Evolutionary conservation across 2,888 invertebrate genomes (phyloP).

Genomic region (Chaetogeoica ovagalla): DNA sequence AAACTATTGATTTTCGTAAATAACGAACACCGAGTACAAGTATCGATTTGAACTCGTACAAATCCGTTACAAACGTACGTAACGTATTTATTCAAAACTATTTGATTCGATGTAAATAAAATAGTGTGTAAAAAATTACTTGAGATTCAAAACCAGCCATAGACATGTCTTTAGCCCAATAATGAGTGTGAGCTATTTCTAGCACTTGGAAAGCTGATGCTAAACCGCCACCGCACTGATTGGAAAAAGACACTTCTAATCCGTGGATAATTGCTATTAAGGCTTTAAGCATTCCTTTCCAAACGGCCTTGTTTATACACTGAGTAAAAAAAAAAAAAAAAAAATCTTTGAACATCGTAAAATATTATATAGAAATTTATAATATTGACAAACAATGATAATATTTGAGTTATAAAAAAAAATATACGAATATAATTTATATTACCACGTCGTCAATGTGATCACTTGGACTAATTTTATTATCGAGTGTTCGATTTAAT

Average conservation of each 20-base stretch:
- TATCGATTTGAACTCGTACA: too few species aligned
- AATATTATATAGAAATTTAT: not conserved
- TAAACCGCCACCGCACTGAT: conserved; percentile 95
- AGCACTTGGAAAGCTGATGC: conserved; percentile 94
- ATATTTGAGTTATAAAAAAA: too few species aligned
- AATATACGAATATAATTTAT: too few species aligned
- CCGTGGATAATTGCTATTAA: conserved; percentile 87
- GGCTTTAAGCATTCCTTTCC: conserved; percentile 95
- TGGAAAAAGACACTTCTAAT: conserved; percentile 86
- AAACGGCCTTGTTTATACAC: conserved; percentile 87
- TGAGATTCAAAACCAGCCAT: conserved; percentile 64
- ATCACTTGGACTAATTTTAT: conserved; percentile 91
- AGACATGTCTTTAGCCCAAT: conserved; percentile 85
- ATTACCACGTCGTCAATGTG: conserved; percentile 96
- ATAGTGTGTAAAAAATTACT: conserved; percentile 57
- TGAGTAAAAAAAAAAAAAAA: conserved; percentile 58
- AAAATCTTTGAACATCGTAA: too few species aligned
- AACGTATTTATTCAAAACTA: too few species aligned
- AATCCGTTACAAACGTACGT: too few species aligned
- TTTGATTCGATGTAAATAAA: too few species aligned
- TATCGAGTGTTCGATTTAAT: conserved; percentile 89
- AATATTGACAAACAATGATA: not conserved
- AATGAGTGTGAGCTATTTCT: conserved; percentile 98
- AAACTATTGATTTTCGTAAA: too few species aligned
- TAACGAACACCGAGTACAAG: too few species aligned